Evolutionary conservation across 2,797 vertebrate genomes (phyloP), one percentile per base, ranked within the genome.

Genomic region (Ambastaia sidthimunki): DNA sequence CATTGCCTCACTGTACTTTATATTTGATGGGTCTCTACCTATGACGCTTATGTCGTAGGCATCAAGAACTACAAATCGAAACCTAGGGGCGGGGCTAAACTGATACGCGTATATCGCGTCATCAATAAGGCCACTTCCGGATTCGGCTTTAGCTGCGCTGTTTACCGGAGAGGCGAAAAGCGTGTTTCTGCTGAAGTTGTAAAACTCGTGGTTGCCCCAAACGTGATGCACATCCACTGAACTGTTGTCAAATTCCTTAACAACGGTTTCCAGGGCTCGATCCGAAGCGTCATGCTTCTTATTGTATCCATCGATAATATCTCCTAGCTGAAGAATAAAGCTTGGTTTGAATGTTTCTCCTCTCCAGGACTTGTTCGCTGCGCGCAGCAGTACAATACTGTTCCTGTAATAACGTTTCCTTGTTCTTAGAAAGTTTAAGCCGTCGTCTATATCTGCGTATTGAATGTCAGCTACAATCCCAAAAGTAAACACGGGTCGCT

Each of bases 271-370:
- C 25, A 98, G 89, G 0, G 97, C 94, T 0, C 23, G 57, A 1
- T 94, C 91, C 0, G 97, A 94, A 3, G 90, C 78, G 28, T 85
- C 88, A 21, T 81, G 52, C 5, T 76, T 78, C 7, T 91, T 92
- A 37, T 98, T 98, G 18, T 92, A 90, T 1, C 97, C 97, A 55
- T 99, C 97, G 7, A 98, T 96, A 7, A 95, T 74, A 72, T 99
- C 97, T 0, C 97, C 97, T 7, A 99, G 94, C 92, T 99, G 97
- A 44, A 99, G 90, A 54, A 98, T 92, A 41, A 95, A 98, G 0
- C 82, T 80, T 0, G 94, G 93, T 0, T 31, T 84, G 6, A 85
- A 74, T 0, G 63, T 60, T 65, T 93, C 89, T 1, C 67, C 23
- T 0, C 88, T 89, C 97, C 37, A 41, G 37, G 5, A 9, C 37